Conservation (phyloP, 2,113 vertebrate species). For the Cyprinodon variegatus region DNA sequence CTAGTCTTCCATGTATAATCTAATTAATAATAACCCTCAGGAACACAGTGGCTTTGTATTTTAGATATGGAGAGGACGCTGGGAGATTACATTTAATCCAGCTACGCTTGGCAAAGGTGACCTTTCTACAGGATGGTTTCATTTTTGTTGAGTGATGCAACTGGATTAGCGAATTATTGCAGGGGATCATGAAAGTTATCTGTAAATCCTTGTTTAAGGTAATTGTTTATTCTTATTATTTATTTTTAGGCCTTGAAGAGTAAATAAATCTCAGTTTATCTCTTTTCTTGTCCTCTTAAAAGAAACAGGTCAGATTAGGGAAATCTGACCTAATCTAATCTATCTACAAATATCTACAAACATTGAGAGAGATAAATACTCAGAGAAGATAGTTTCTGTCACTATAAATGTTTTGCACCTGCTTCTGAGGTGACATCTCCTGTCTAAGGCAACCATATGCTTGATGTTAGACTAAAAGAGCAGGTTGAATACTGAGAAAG, state of each 20-base stretch:
- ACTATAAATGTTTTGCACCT: constrained; percentile 44
- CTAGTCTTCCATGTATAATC: constrained; percentile 33
- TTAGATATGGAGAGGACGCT: constrained; percentile 62
- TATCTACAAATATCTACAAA: neutral
- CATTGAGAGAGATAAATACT: constrained; percentile 14
- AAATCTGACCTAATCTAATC: neutral
- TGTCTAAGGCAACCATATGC: constrained; percentile 44
- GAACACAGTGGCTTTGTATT: constrained; percentile 63
- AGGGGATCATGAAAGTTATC: constrained; percentile 54
- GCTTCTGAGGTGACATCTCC: constrained; percentile 50
- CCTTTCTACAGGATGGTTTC: constrained; percentile 65
- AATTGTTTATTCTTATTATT: constrained; percentile 28
- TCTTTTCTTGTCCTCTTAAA: constrained; percentile 30
- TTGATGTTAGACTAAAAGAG: constrained; percentile 56
- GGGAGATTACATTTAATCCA: constrained; percentile 72
- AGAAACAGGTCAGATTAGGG: constrained; percentile 45
- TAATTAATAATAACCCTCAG: constrained; percentile 64
- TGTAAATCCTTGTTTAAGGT: constrained; percentile 36
- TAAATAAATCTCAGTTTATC: constrained; percentile 36
- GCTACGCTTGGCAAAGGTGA: constrained; percentile 57
- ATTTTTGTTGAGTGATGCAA: constrained; percentile 66
- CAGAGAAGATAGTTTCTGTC: constrained; percentile 63
- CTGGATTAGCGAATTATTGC: constrained; percentile 68
- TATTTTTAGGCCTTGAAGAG: constrained; percentile 10
- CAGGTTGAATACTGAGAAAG: constrained; percentile 20